phyloP scores from a whole-genome alignment of 2,797 vertebrate species.

The Peromyscus melanophrys region DNA sequence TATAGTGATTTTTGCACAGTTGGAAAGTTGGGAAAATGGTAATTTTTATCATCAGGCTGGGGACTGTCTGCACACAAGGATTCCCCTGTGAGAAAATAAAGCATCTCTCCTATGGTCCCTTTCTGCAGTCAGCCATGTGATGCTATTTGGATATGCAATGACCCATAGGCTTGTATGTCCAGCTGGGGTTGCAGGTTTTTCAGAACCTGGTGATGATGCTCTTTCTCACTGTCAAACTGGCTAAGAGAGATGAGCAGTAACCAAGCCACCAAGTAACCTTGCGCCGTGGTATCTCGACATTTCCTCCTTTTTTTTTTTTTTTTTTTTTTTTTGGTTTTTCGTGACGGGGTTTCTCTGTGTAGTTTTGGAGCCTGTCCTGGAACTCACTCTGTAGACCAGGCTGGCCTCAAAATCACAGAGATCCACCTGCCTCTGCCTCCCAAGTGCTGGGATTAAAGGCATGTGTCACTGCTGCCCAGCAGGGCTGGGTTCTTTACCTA shows the following conservation, averaged over 20 bases:
- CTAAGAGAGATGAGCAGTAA: not conserved
- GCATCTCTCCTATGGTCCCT: too few relatives aligned
- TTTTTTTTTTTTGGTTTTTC: too few relatives aligned
- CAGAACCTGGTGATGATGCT: not conserved
- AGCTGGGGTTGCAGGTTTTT: not conserved
- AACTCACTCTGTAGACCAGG: too few relatives aligned
- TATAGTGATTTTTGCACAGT: not conserved
- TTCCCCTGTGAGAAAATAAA: not conserved
- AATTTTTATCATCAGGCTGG: not conserved
- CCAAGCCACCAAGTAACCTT: not conserved
- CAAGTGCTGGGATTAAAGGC: too few relatives aligned
- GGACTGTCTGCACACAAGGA: not conserved
- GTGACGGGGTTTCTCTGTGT: too few relatives aligned
- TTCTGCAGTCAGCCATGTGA: not conserved
- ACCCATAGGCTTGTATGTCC: not conserved
- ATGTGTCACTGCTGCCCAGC: too few relatives aligned
- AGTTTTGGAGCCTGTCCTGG: too few relatives aligned
- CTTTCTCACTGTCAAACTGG: not conserved
- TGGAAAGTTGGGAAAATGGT: not conserved
- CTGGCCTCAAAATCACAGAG: too few relatives aligned
- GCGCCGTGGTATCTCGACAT: not conserved
- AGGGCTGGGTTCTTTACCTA: not conserved
- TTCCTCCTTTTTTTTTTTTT: not conserved
- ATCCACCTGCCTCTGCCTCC: too few relatives aligned
- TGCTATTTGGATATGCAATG: too few relatives aligned